Conservation (phyloP, 2,888 invertebrate genomes). For the Campoplex nolae region DNA sequence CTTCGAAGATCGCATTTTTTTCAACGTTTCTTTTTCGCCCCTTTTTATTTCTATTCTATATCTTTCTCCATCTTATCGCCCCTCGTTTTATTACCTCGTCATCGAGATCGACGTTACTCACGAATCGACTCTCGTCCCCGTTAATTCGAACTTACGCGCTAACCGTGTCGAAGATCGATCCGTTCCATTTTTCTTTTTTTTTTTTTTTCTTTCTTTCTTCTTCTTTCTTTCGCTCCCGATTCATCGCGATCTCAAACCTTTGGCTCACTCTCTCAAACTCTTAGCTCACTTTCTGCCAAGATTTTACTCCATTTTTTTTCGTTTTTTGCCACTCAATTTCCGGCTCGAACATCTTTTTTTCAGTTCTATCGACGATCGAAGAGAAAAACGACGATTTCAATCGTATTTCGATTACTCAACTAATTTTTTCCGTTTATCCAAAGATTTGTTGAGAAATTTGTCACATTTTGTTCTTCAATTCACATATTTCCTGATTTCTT, state of each 20-base stretch:
- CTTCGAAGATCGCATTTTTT: constrained; percentile 33
- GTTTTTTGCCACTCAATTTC: background rate
- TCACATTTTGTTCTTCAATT: background rate
- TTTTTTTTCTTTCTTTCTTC: background rate
- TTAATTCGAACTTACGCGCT: constrained; percentile 77
- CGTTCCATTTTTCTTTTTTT: background rate
- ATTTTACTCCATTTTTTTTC: background rate
- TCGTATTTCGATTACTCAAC: no score
- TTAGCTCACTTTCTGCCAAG: background rate
- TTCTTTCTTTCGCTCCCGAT: background rate
- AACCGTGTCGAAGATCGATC: constrained; percentile 72
- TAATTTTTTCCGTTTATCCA: no score
- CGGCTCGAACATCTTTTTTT: background rate
- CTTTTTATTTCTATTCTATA: constrained; percentile 31
- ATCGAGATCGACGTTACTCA: constrained; percentile 60
- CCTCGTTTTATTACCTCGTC: constrained; percentile 53
- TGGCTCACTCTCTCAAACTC: background rate
- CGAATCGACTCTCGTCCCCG: constrained; percentile 73
- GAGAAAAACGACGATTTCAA: background rate
- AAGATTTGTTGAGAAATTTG: no score
- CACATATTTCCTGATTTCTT: background rate
- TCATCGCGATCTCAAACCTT: background rate
- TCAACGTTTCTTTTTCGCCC: constrained; percentile 32
- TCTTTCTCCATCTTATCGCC: constrained; percentile 44
- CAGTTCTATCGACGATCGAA: background rate